These are phyloP conservation scores for Oxycera nigricornis DNA, from an alignment of 2,888 invertebrate species.

Conservation along the genomic window DNA sequence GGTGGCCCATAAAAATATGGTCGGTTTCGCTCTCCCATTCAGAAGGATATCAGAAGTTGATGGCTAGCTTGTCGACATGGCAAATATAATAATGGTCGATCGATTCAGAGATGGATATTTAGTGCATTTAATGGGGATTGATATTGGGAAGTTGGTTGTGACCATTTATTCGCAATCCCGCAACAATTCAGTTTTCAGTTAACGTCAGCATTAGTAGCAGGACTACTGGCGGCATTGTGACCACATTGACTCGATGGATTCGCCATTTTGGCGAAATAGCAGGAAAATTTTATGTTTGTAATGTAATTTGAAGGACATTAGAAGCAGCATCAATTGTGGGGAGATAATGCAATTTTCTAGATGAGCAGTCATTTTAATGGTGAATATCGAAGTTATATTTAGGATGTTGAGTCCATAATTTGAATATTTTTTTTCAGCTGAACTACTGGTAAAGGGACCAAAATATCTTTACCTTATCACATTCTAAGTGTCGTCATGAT, in stretches of 20 bases:
- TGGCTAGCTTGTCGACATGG: constrained; percentile 32
- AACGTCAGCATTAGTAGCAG: constrained; percentile 33
- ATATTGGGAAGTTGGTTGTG: constrained; percentile 26
- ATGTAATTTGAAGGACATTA: background rate
- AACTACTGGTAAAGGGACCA: no score
- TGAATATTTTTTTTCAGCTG: no score
- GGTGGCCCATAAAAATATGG: constrained; percentile 38
- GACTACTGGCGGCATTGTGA: background rate
- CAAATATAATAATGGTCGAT: constrained; percentile 38
- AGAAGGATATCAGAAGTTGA: background rate
- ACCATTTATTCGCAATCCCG: constrained; percentile 10
- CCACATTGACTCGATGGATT: background rate
- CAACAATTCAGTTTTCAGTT: constrained; percentile 34
- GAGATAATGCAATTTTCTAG: no score
- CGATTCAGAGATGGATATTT: constrained; percentile 38
- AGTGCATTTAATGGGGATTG: constrained; percentile 39
- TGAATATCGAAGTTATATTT: no score
- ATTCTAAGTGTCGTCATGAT: no score
- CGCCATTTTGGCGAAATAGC: constrained; percentile 14
- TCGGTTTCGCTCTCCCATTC: background rate
- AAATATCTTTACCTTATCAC: no score
- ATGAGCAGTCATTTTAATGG: no score
- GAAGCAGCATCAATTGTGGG: no score
- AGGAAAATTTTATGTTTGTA: constrained; percentile 6
- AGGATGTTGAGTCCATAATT: no score